Conservation (phyloP, 2,797 vertebrate genomes). For the Jordanella pulchra region DNA sequence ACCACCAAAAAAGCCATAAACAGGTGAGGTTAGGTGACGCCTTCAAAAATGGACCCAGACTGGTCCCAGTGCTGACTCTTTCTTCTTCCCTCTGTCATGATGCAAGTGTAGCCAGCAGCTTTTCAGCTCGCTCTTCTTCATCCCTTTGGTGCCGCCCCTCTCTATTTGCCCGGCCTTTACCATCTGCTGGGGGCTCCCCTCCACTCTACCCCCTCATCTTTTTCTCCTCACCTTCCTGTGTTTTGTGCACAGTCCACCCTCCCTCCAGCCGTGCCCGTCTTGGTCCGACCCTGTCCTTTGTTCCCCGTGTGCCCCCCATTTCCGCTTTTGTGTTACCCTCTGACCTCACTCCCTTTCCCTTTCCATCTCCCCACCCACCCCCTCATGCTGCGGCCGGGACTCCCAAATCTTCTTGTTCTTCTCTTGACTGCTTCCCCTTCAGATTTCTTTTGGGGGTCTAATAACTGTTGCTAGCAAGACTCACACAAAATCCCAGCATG, state of each 20-base stretch:
- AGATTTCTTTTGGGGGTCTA: conserved; percentile 71
- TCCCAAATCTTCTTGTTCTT: conserved; percentile 80
- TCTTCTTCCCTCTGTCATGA: conserved; percentile 40
- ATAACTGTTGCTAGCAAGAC: conserved; percentile 79
- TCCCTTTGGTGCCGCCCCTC: conserved; percentile 38
- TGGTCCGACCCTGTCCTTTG: conserved; percentile 72
- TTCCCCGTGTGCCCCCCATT: conserved; percentile 73
- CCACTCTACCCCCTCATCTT: conserved; percentile 75
- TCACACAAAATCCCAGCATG: conserved; percentile 78
- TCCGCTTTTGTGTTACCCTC: conserved; percentile 75
- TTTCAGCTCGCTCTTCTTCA: conserved; percentile 39
- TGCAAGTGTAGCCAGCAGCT: conserved; percentile 46
- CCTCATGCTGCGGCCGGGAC: conserved; percentile 44
- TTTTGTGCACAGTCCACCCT: conserved; percentile 70
- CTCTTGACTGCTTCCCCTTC: conserved; percentile 67
- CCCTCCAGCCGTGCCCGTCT: conserved; percentile 73
- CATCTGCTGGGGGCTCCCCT: conserved; percentile 78
- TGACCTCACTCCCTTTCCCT: conserved; percentile 63
- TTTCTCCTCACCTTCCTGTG: conserved; percentile 81
- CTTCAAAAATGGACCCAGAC: conserved; percentile 34
- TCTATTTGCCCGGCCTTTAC: conserved; percentile 66
- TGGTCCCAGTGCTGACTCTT: conserved; percentile 24
- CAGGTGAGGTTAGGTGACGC: background rate
- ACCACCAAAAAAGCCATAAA: background rate
- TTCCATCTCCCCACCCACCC: conserved; percentile 48